Evolutionary conservation across 2,113 vertebrate species (phyloP), one percentile per base, ranked within the genome.

Genomic region (Clinocottus analis): DNA sequence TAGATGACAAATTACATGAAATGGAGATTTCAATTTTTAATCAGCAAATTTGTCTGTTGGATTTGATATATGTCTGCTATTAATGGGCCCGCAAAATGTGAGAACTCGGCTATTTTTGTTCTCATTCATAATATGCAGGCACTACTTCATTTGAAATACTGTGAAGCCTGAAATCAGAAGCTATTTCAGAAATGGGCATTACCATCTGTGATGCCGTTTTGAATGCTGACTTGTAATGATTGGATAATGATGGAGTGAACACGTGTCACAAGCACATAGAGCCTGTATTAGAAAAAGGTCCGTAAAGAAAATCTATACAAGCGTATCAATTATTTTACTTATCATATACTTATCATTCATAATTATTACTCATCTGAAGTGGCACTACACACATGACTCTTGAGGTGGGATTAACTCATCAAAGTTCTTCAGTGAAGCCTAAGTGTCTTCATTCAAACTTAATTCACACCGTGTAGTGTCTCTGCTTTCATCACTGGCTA

Each of bases 11-110:
- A 85, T 79, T 58, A 79, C 31, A 49, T 72, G 70, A 77, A 88
- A 90, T 64, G 45, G 41, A 79, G 6, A 74, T 85, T 79, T 90
- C 2, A 63, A 93, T 91, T 85, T 92, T 93, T 93, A 88, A 94
- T 87, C 61, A 61, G 16, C 56, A 66, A 66, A 90, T 93, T 89
- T 90, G 68, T 93, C 83, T 86, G 35, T 49, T 84, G 80, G 81
- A 79, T 86, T 83, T 74, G 35, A n/a, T n/a, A 35, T 29, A 65
- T 7, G 49, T 72, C 51, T 45, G 66, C 63, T 83, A 73, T 74
- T 83, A 77, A 91, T 87, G 67, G 60, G 68, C 37, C 72, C 47
- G 47, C 39, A 19, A 71, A 82, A 90, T 84, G 49, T 83, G 60
- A 56, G 25, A 79, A 66, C 75, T 66, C 33, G 63, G 85, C 88